A percentile compares a stretch with the other conserved stretches of the same genome.
Evolutionary conservation across 2,113 vertebrate species (phyloP).

Genomic region (Notarius lentiginosus): DNA sequence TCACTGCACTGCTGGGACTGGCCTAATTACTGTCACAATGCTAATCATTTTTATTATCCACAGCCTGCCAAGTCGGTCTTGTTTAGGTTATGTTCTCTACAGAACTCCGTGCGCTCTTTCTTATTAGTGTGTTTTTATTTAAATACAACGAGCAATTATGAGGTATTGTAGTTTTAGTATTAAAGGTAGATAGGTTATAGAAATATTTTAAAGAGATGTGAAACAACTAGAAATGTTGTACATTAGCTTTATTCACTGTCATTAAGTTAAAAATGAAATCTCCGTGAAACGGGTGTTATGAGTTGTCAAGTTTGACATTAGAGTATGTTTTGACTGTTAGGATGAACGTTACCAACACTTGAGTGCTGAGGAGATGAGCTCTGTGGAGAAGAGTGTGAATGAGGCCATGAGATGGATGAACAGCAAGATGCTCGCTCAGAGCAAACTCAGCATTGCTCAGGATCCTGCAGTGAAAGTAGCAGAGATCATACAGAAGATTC

Average conservation of each 20-base stretch:
- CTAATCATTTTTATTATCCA: conserved; percentile 24
- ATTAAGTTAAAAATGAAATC: neutral
- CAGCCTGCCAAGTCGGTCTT: conserved; percentile 13
- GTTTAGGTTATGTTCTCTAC: neutral
- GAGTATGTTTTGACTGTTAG: conserved; percentile 62
- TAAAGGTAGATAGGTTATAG: neutral
- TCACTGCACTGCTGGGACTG: conserved; percentile 33
- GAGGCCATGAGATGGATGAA: conserved; percentile 92
- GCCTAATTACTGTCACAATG: conserved; percentile 32
- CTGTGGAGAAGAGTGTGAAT: conserved; percentile 82
- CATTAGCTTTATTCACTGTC: neutral
- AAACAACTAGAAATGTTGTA: neutral
- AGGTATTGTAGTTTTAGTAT: neutral
- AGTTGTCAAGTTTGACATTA: neutral
- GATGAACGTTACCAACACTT: conserved; percentile 88
- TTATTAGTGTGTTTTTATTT: neutral
- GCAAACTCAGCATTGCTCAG: conserved; percentile 83
- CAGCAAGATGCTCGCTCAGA: conserved; percentile 88
- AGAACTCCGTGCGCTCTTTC: neutral
- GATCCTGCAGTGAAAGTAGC: conserved; percentile 89
- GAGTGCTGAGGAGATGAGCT: conserved; percentile 80
- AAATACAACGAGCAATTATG: neutral
- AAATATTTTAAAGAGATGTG: neutral
- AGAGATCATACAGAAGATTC: conserved; percentile 87
- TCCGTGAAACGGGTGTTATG: neutral